A percentile compares a stretch with the other conserved stretches of the same genome.
Conservation (phyloP, 2,797 vertebrate species). For the Melanotaenia nigrans region DNA sequence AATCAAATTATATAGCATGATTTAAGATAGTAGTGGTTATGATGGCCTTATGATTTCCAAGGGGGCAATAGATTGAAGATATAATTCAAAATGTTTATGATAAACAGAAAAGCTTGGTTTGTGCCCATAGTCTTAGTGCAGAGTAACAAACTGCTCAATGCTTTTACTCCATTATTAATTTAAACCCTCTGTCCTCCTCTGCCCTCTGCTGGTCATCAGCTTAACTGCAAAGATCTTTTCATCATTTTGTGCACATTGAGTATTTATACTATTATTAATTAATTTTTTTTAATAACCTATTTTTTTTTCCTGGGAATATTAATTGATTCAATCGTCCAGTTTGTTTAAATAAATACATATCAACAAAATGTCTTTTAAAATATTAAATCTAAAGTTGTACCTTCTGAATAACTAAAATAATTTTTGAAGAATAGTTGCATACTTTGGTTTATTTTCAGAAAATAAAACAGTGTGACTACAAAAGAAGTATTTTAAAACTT, state of each 20-base stretch:
- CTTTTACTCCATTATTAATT: background rate
- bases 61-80: too few species aligned
- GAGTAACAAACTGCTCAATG: background rate
- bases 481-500: background rate
- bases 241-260: background rate
- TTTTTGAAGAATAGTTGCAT: background rate
- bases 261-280: background rate
- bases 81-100: too few species aligned
- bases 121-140: background rate
- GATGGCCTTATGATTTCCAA: too few species aligned
- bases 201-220: conserved; percentile 56
- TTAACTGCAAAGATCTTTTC: background rate
- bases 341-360: background rate
- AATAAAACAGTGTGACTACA: background rate
- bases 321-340: background rate
- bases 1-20: too few species aligned
- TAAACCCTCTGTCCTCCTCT: conserved; percentile 9
- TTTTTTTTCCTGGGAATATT: background rate
- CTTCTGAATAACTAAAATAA: background rate
- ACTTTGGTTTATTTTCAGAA: background rate
- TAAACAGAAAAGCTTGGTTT: too few species aligned
- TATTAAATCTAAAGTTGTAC: background rate
- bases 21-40: too few species aligned
- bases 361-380: background rate
- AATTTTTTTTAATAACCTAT: too few species aligned